Base-by-base conservation (phyloP, 2,888 invertebrate species). In the Melanchra persicariae region DNA sequence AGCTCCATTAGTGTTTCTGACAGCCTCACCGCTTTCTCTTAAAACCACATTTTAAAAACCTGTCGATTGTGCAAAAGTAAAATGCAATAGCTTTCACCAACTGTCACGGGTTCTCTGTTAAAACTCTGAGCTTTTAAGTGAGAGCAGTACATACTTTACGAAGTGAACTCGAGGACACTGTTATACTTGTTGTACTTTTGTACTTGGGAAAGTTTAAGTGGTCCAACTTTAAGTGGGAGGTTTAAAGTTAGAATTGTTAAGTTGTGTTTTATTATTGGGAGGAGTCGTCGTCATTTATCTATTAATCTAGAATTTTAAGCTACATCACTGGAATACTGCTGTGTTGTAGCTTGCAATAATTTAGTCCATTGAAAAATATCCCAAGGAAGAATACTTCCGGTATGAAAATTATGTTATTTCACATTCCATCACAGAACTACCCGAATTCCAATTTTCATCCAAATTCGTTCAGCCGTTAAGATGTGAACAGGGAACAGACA, bases 51-150 rank as follows among this genome's bases (percentile, higher is more conserved):
- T 65, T 60, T 52, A 9, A 43, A 66, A 63, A 40, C 7, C n/a
- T 54, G 37, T 64, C 77, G 70, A 77, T 78, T 54, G 58, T 51
- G 52, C 3, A 61, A 76, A 77, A 70, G 58, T 65, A 26, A 59
- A 70, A 55, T 43, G 77, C 70, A 66, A 59, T 63, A 66, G 37
- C 15, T 71, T 43, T 30, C 19, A 70, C 40, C 52, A 37, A n/a
- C 43, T 62, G 65, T 55, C 82, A 24, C 55, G 10, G 57, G 22
- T 22, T 52, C 40, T 26, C 8, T 22, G 17, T 30, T 19, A 51
- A 62, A 57, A 58, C 71, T 55, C 26, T 6, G 51, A 69, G 73
- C 72, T 66, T 60, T 71, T 78, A 66, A 81, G 55, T 52, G 55
- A n/a, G 26, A 63, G 51, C n/a, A 34, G 58, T 57, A 66, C 24